Conservation (phyloP, 2,888 invertebrate species). For the Sialis fuliginosa region DNA sequence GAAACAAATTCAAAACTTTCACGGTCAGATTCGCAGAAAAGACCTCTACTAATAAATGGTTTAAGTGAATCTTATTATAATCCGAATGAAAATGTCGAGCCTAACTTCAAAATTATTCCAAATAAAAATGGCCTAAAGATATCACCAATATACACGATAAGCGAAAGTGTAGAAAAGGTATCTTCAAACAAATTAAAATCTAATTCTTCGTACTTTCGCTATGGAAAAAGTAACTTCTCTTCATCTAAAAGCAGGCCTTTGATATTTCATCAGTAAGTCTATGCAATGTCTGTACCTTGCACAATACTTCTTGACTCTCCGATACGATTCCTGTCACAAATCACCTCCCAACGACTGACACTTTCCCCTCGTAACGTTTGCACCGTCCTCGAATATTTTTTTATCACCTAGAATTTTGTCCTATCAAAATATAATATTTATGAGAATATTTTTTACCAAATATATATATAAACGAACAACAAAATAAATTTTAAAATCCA, state of each 20-base stretch:
- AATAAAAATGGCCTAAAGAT: conserved; percentile 35
- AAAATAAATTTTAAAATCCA: too few relatives aligned
- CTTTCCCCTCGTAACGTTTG: too few relatives aligned
- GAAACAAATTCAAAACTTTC: conserved; percentile 22
- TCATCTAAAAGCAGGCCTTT: conserved; percentile 26
- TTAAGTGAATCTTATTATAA: conserved; percentile 8
- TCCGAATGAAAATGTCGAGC: conserved; percentile 9
- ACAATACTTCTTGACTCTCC: too few relatives aligned
- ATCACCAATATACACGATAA: conserved; percentile 29
- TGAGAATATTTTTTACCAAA: too few relatives aligned
- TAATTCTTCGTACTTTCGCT: conserved; percentile 12
- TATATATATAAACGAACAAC: too few relatives aligned
- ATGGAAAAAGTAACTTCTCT: conserved; percentile 23
- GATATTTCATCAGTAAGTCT: conserved; percentile 24
- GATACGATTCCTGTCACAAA: too few relatives aligned
- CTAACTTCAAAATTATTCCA: conserved; percentile 26
- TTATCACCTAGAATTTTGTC: too few relatives aligned
- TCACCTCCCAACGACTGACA: too few relatives aligned
- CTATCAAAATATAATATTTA: too few relatives aligned
- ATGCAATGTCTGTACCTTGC: background rate
- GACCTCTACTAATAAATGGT: conserved; percentile 22
- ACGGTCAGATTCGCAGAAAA: conserved; percentile 25
- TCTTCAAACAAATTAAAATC: conserved; percentile 14
- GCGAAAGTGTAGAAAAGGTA: conserved; percentile 24
- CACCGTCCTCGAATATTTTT: too few relatives aligned